Evolutionary conservation across 2,797 vertebrate genomes (phyloP).

Genomic region (Halcyon leucocephala): DNA sequence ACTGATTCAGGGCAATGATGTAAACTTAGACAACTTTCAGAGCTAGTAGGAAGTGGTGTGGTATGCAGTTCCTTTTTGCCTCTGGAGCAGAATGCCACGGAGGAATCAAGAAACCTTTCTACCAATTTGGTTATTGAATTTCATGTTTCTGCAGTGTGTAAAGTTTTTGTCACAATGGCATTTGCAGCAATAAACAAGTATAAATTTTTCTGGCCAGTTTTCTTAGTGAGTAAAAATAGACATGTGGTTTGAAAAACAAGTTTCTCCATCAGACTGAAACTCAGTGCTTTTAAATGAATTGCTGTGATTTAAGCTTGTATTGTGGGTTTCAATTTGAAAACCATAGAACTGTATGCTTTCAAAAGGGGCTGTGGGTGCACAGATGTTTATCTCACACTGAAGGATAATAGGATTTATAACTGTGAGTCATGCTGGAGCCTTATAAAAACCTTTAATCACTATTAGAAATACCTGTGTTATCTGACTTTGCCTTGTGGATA

Average conservation of each 20-base stretch:
- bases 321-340: neutral
- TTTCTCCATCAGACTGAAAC: neutral
- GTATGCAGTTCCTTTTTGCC: neutral
- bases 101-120: neutral
- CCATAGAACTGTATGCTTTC: neutral
- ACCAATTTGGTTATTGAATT: neutral
- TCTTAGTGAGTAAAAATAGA: neutral
- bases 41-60: neutral
- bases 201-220: neutral
- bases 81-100: neutral
- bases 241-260: neutral
- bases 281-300: neutral
- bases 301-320: neutral
- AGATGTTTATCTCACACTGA: neutral
- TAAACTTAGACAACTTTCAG: neutral
- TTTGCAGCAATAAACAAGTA: neutral
- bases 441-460: neutral
- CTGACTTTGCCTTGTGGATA: neutral
- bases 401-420: neutral
- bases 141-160: neutral
- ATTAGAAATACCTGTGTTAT: neutral
- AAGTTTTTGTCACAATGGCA: neutral
- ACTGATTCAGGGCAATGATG: neutral
- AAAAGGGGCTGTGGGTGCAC: neutral
- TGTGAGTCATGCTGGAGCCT: neutral